Conservation (phyloP, 2,888 invertebrate genomes). For the Leptura quadrifasciata region DNA sequence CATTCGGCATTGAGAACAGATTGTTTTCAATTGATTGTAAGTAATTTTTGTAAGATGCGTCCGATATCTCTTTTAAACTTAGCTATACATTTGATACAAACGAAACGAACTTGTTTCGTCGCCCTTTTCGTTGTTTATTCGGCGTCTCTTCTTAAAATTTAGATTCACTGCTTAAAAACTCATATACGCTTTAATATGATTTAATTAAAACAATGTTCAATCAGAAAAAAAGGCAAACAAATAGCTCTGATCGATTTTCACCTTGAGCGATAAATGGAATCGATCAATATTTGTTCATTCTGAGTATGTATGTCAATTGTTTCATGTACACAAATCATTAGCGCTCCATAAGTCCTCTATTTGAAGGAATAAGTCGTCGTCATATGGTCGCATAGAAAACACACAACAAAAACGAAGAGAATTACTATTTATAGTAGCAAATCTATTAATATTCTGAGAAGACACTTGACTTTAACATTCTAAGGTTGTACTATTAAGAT, state of each 20-base stretch:
- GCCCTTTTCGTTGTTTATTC: too few species aligned
- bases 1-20: too few species aligned
- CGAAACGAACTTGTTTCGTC: too few species aligned
- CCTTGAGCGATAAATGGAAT: not conserved
- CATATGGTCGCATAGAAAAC: not conserved
- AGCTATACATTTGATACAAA: too few species aligned
- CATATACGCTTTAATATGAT: too few species aligned
- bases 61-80: too few species aligned
- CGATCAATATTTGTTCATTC: not conserved
- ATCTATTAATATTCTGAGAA: not conserved
- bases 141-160: too few species aligned
- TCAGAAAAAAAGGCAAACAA: too few species aligned
- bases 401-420: not conserved
- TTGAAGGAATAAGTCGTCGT: not conserved
- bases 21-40: too few species aligned
- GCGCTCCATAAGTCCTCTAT: not conserved
- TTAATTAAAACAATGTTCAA: too few species aligned
- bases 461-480: constrained; percentile 2
- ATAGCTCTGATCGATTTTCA: not conserved
- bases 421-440: not conserved
- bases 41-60: too few species aligned
- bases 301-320: not conserved
- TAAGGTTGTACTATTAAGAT: not conserved
- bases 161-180: too few species aligned
- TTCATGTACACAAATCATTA: not conserved